These are phyloP conservation scores for Trichomycterus rosablanca DNA, from an alignment of 2,113 vertebrate species.

Conservation along the genomic window DNA sequence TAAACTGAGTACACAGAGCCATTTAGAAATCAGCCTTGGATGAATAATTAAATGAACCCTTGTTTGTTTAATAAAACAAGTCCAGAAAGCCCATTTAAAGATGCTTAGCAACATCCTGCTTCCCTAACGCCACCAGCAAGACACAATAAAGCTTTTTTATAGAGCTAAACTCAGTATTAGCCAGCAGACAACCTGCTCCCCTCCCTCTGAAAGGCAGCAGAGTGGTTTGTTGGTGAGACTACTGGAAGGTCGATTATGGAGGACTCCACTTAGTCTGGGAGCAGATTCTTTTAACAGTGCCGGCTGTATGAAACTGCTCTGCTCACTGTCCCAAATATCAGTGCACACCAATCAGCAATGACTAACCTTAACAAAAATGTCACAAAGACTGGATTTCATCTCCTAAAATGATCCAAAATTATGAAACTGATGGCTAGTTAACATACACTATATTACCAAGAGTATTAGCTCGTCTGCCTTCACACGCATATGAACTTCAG, in stretches of 20 bases:
- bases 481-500: too few relatives aligned
- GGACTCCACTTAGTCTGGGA: constrained; percentile 34
- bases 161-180: constrained; percentile 33
- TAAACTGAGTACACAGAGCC: neutral
- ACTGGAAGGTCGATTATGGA: constrained; percentile 30
- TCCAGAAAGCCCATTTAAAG: constrained; percentile 2
- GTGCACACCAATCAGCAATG: neutral
- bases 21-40: neutral
- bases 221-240: neutral
- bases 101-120: neutral
- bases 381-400: neutral
- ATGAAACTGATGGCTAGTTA: neutral
- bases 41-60: constrained; percentile 27
- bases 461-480: too few relatives aligned
- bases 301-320: neutral
- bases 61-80: neutral
- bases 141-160: constrained; percentile 13
- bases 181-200: constrained; percentile 26
- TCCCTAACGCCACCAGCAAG: constrained; percentile 13
- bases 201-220: constrained; percentile 3
- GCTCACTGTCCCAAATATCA: neutral
- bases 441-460: too few relatives aligned
- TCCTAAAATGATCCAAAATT: neutral
- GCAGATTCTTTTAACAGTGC: neutral
- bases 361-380: neutral